Evolutionary conservation across 2,113 vertebrate species (phyloP).

Genomic region (Oxyruncus cristatus): DNA sequence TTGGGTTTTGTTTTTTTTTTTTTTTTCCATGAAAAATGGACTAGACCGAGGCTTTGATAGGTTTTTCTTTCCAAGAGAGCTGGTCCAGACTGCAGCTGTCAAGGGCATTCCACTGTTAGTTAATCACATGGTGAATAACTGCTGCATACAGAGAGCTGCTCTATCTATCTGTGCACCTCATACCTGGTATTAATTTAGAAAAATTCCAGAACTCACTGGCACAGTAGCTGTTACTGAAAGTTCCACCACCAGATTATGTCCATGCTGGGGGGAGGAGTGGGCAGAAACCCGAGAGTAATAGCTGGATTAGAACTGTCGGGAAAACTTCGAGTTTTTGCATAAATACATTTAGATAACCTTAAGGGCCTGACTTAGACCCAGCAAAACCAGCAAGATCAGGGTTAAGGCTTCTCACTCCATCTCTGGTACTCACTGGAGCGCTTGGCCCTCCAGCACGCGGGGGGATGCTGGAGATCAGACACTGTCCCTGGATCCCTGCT

Average conservation of each 20-base stretch:
- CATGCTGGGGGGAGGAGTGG: background rate
- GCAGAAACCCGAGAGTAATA: background rate
- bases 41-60: background rate
- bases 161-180: background rate
- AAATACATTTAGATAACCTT: conserved; percentile 6
- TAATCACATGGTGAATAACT: background rate
- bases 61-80: background rate
- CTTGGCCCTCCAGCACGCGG: background rate
- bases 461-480: background rate
- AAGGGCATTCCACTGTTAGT: background rate
- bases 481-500: background rate
- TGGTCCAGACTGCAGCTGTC: background rate
- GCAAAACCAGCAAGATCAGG: background rate
- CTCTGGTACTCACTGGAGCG: fast-evolving
- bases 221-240: background rate
- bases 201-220: background rate
- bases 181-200: background rate
- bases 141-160: background rate
- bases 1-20: background rate
- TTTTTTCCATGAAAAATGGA: background rate
- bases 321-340: background rate
- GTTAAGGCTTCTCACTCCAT: conserved; percentile 37
- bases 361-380: background rate
- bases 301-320: background rate
- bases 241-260: background rate